Evolutionary conservation across 92 coral and sea anemone species (phyloP).

Genomic region (Epizoanthus stellaris): DNA sequence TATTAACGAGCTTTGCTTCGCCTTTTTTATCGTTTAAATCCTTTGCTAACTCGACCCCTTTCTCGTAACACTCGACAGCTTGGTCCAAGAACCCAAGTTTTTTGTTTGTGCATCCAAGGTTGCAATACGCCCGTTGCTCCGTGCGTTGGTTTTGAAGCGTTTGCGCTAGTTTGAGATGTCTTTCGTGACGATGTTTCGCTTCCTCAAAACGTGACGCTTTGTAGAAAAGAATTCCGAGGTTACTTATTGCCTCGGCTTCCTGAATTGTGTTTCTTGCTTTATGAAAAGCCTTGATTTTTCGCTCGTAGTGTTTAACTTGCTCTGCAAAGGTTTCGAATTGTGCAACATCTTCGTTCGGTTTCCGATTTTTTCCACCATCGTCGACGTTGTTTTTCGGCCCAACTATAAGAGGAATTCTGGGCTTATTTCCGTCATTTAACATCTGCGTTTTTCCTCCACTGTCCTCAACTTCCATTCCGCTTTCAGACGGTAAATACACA

Average conservation of each 20-base stretch:
- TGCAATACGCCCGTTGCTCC: conserved; percentile 89
- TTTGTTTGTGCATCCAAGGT: conserved; percentile 91
- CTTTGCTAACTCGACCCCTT: conserved; percentile 87
- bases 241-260: conserved; percentile 91
- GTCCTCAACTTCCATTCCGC: neutral
- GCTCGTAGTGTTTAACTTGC: conserved; percentile 83
- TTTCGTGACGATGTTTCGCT: conserved; percentile 91
- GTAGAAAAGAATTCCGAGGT: conserved; percentile 91
- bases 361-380: conserved; percentile 8
- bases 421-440: neutral
- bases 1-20: conserved; percentile 95
- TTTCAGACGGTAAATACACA: neutral
- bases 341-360: neutral
- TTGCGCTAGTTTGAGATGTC: conserved; percentile 80
- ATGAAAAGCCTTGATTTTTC: conserved; percentile 72
- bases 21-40: conserved; percentile 82
- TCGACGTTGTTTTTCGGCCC: conserved; percentile 22
- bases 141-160: conserved; percentile 66
- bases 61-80: conserved; percentile 93
- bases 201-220: conserved; percentile 78
- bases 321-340: conserved; percentile 69
- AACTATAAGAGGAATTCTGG: conserved; percentile 29
- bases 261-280: conserved; percentile 79
- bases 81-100: conserved; percentile 79
- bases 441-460: conserved; percentile 16